A percentile compares a stretch with the other conserved stretches of the same genome.
Evolutionary conservation across 2,797 vertebrate species (phyloP).

Genomic region (Enteromius viviparus): DNA sequence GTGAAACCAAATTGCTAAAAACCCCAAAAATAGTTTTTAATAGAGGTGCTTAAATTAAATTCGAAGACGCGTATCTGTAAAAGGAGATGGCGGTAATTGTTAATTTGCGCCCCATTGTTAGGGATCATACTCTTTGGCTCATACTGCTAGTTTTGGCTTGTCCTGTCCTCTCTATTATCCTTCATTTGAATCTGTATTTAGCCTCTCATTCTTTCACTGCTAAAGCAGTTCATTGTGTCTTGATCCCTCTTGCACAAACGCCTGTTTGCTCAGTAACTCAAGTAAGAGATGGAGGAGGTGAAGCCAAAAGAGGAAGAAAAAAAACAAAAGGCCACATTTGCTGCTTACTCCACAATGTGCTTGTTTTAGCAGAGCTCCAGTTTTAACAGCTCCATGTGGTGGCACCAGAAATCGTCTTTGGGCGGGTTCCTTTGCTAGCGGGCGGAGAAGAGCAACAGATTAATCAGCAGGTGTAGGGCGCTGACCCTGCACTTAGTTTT

Average conservation of each 20-base stretch:
- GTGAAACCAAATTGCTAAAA: background rate
- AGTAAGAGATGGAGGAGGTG: constrained; percentile 44
- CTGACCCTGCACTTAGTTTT: background rate
- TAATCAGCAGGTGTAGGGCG: constrained; percentile 38
- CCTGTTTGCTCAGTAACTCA: constrained; percentile 50
- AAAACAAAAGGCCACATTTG: constrained; percentile 43
- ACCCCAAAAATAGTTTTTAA: background rate
- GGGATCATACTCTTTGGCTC: constrained; percentile 13
- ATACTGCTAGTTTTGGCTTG: constrained; percentile 47
- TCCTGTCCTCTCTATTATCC: constrained; percentile 38
- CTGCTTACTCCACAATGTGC: constrained; percentile 31
- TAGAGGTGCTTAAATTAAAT: background rate
- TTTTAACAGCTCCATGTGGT: constrained; percentile 43
- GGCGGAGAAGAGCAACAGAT: constrained; percentile 9
- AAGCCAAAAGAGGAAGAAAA: constrained; percentile 22
- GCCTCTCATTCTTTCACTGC: constrained; percentile 35
- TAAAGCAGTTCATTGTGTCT: constrained; percentile 47
- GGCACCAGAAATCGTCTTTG: constrained; percentile 39
- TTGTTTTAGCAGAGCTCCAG: constrained; percentile 47
- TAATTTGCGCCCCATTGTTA: constrained; percentile 12
- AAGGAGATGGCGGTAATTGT: constrained; percentile 17
- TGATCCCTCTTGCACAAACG: constrained; percentile 46
- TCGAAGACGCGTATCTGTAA: background rate
- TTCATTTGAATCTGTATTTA: constrained; percentile 39
- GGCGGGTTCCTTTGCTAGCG: background rate